Evolutionary conservation across 2,797 vertebrate species (phyloP), one percentile per base, ranked within the genome.

Genomic region (Carapus acus): DNA sequence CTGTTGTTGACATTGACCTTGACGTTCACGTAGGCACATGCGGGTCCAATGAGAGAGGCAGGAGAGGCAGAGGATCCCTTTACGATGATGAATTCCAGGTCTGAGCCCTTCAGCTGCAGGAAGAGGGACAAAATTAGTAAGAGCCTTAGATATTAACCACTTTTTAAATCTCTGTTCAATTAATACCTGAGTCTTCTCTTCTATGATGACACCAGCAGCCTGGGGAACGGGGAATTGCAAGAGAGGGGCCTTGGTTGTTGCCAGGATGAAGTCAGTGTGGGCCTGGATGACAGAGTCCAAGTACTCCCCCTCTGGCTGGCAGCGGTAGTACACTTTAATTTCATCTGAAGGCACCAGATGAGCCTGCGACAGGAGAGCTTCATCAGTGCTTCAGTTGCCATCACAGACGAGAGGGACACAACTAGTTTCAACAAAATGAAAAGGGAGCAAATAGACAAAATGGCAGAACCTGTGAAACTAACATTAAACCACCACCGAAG

Each of bases 271-370:
- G 49, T 94, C 91, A 0, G 58, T 86, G 44, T 98, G 96, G 4
- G 87, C 85, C 74, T 90, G 85, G 64, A 99, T 91, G 49, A 99
- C 90, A n/a, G 85, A 82, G 65, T 89, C 88, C 82, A 99, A 81
- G 80, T 99, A 98, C 18, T 87, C 81, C 46, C 87, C 91, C 65
- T 89, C 79, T 41, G 93, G 94, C 48, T 83, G 76, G 9, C 84
- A 86, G 69, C 71, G 83, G 83, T 94, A 98, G 85, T 94, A 92
- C 65, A 99, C 90, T 0, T 78, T 88, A 67, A 99, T 94, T 77
- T 97, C 92, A 72, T 98, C 94, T 0, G 94, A 95, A 1, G 96
- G 96, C 65, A 97, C 91, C 75, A 99, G 85, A 72, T 89, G 93
- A 43, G 88, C 90, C 96, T 99, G 76, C 14, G 31, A 62, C 16